Percentiles rank a stretch among this genome's conserved stretches.
Conservation (phyloP, 2,888 invertebrate species). For the Uloborus plumipes region DNA sequence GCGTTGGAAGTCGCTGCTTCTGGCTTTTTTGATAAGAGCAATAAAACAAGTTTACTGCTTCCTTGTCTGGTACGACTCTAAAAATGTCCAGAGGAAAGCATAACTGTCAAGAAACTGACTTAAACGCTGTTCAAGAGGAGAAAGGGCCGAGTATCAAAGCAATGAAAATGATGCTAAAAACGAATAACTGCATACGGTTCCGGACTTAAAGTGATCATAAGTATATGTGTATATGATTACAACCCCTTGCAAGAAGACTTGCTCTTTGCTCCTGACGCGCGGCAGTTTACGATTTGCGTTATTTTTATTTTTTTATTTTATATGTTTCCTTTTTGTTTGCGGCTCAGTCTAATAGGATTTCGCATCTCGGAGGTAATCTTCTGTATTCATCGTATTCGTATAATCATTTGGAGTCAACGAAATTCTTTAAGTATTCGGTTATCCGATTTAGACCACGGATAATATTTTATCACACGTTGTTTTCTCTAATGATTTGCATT, state of each 20-base stretch:
- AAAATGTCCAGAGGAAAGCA: constrained; percentile 28
- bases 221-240: constrained; percentile 3
- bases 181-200: constrained; percentile 14
- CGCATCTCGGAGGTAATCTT: too few relatives aligned
- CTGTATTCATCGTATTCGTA: too few relatives aligned
- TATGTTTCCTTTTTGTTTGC: too few relatives aligned
- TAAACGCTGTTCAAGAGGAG: constrained; percentile 29
- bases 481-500: too few relatives aligned
- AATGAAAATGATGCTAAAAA: constrained; percentile 15
- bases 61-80: constrained; percentile 29
- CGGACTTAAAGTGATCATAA: background rate
- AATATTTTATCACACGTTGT: too few relatives aligned
- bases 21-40: constrained; percentile 37
- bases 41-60: constrained; percentile 48
- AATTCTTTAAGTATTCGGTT: too few relatives aligned
- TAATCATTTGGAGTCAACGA: too few relatives aligned
- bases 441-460: too few relatives aligned
- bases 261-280: background rate
- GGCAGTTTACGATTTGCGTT: too few relatives aligned
- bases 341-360: too few relatives aligned
- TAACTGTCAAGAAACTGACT: constrained; percentile 51
- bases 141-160: constrained; percentile 2
- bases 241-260: background rate
- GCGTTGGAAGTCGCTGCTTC: constrained; percentile 15
- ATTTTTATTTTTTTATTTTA: too few relatives aligned